phyloP scores from a whole-genome alignment of 2,888 invertebrate genomes.

The Morinoia aosen region DNA sequence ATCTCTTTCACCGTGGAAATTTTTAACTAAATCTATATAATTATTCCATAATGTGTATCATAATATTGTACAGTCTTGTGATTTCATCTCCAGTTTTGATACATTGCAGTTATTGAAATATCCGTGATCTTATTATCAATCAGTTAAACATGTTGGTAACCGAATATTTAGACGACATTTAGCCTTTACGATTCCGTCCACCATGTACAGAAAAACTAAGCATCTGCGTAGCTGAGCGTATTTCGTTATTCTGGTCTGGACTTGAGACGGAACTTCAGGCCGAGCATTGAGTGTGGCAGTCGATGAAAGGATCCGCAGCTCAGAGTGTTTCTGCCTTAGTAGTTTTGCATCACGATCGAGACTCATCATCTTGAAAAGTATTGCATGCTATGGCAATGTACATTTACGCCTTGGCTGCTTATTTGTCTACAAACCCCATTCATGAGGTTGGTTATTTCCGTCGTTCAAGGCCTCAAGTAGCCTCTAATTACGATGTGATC shows the following conservation, averaged over 20 bases:
- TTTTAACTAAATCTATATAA: background rate
- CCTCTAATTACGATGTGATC: too few relatives aligned
- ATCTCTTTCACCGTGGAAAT: background rate
- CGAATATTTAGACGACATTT: background rate
- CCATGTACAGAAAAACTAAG: background rate
- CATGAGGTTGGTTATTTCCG: background rate
- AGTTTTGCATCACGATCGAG: background rate
- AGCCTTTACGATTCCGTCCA: background rate
- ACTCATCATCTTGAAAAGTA: background rate
- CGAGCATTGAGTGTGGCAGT: too few relatives aligned
- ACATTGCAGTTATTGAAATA: background rate
- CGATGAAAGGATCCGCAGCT: background rate
- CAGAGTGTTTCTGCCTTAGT: background rate
- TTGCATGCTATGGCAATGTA: background rate
- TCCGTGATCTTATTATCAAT: background rate
- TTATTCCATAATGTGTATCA: background rate
- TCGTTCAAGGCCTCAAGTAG: background rate
- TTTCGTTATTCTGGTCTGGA: background rate
- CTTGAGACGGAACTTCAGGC: background rate
- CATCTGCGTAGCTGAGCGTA: background rate
- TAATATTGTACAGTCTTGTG: background rate
- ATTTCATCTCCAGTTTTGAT: background rate
- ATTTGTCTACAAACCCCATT: background rate
- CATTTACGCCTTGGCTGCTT: background rate
- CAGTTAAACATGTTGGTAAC: background rate